phyloP scores from a whole-genome alignment of 1,140 invertebrate genomes.

The Planococcus citri region DNA sequence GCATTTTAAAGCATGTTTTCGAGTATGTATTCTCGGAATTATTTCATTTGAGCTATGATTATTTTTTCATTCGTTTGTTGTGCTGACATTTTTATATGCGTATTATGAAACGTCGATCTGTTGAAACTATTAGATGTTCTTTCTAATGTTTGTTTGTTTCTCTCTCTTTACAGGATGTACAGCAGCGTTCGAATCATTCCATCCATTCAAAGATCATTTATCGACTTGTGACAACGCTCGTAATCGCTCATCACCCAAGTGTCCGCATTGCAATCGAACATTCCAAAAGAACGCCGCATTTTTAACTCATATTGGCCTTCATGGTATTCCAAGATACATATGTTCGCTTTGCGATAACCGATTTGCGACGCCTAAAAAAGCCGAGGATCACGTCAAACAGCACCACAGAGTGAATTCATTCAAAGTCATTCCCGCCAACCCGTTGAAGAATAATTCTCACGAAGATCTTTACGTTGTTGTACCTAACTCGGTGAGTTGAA shows the following conservation, averaged over 20 bases:
- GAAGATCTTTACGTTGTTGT: neutral
- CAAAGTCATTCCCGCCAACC: neutral
- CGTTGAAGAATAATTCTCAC: neutral
- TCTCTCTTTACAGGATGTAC: neutral
- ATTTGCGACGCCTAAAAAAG: neutral
- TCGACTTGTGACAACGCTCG: conserved; percentile 9
- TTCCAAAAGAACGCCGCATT: neutral
- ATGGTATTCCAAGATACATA: neutral
- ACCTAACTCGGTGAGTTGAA: neutral
- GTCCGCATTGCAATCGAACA: neutral
- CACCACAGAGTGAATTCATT: neutral
- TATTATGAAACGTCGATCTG: no score
- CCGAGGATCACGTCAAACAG: neutral
- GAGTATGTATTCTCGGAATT: no score
- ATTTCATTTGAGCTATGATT: no score
- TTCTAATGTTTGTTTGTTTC: no score
- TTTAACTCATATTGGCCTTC: neutral
- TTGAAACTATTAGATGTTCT: no score
- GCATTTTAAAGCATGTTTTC: no score
- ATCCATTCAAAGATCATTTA: neutral
- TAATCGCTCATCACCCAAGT: neutral
- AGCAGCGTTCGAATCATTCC: neutral
- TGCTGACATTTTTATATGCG: no score
- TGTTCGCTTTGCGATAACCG: neutral
- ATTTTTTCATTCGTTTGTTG: no score